Percentiles rank a stretch among this genome's conserved stretches.
Evolutionary conservation across 2,113 vertebrate species (phyloP).

Genomic region (Sorex araneus): DNA sequence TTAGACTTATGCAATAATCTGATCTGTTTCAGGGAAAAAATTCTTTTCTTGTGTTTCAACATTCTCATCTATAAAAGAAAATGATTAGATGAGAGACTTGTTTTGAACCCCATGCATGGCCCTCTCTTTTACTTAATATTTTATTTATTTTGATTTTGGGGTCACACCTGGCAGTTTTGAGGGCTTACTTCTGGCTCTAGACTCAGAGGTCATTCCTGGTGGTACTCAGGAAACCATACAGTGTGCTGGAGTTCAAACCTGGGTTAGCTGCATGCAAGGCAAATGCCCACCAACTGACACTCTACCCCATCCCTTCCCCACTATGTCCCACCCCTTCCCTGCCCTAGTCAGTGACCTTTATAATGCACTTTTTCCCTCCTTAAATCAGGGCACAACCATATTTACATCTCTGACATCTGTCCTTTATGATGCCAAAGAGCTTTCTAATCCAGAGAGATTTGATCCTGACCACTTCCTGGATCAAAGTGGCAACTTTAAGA

Average conservation of each 20-base stretch:
- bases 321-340: no score
- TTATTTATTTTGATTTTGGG: slow-evolving; percentile 62
- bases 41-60: not conserved
- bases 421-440: slow-evolving; percentile 80
- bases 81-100: not conserved
- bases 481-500: slow-evolving; percentile 82
- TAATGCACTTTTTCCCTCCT: not conserved
- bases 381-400: slow-evolving; percentile 83
- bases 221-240: no score
- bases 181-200: no score
- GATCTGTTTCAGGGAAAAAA: not conserved
- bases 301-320: no score
- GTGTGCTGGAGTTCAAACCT: no score
- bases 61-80: not conserved
- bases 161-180: no score
- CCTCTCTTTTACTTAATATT: not conserved
- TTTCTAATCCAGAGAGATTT: slow-evolving; percentile 83
- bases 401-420: slow-evolving; percentile 74
- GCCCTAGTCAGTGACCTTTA: no score
- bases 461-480: slow-evolving; percentile 87
- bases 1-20: slow-evolving; percentile 3
- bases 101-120: not conserved
- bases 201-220: no score
- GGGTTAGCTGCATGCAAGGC: no score
- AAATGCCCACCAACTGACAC: no score